Percentiles rank a stretch among this genome's conserved stretches.
phyloP scores from a whole-genome alignment of 2,888 invertebrate genomes.

The Eupithecia subfuscata region DNA sequence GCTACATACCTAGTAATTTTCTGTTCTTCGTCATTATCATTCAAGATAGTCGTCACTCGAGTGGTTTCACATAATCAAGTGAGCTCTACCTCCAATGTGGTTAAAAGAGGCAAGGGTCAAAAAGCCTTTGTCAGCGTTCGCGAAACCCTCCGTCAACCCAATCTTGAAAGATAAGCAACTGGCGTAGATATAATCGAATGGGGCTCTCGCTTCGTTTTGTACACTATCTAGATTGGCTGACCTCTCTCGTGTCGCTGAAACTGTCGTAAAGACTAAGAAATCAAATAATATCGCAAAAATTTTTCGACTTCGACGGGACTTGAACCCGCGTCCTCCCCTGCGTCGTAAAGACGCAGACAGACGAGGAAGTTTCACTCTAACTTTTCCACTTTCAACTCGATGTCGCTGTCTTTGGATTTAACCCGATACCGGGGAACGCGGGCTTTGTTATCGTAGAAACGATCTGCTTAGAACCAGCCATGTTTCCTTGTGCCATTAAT shows the following conservation, averaged over 20 bases:
- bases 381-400: background rate
- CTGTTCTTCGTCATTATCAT: background rate
- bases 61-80: background rate
- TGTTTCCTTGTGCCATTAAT: conserved; percentile 10
- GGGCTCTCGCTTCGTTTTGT: background rate
- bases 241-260: conserved; percentile 1
- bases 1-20: background rate
- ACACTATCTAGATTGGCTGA: background rate
- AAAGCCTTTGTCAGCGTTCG: background rate
- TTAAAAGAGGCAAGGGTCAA: background rate
- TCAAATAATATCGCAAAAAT: no score
- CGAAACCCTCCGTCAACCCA: background rate
- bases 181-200: background rate
- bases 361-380: background rate
- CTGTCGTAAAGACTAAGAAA: conserved; percentile 1
- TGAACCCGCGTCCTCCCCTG: no score
- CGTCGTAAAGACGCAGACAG: conserved; percentile 1
- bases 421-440: background rate
- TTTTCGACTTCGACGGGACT: no score
- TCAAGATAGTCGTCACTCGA: background rate
- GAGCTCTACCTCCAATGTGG: background rate
- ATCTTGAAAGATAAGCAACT: background rate
- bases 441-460: background rate
- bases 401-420: background rate
- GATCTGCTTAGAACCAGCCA: background rate